Conservation (phyloP, 2,113 vertebrate species). For the Saccopteryx bilineata region DNA sequence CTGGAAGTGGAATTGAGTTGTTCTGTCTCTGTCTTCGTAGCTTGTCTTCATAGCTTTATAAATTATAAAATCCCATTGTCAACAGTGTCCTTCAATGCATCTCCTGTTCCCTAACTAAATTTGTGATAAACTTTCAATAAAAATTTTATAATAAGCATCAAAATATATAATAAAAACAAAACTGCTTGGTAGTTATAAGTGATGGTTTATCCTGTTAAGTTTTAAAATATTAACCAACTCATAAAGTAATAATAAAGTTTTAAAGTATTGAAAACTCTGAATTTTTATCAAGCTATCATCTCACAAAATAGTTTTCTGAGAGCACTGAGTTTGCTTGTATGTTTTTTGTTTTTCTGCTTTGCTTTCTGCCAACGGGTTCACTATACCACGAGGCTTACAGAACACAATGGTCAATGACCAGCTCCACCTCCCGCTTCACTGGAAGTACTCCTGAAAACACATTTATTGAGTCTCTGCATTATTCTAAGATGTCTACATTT, state of each 20-base stretch:
- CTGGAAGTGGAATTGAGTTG: not conserved
- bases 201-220: slow-evolving; percentile 23
- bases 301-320: slow-evolving; percentile 31
- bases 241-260: slow-evolving; percentile 67
- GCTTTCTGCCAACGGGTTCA: not conserved
- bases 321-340: not conserved
- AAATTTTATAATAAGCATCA: slow-evolving; percentile 53
- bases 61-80: slow-evolving; percentile 56
- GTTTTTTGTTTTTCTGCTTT: not conserved
- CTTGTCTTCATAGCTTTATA: slow-evolving; percentile 27
- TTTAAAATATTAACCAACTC: slow-evolving; percentile 70
- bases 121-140: slow-evolving; percentile 61
- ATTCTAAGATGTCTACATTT: not conserved
- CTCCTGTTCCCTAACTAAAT: slow-evolving; percentile 46
- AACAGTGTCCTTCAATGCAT: not conserved
- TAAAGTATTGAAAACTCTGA: slow-evolving; percentile 67
- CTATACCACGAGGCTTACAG: not conserved
- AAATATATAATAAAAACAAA: slow-evolving; percentile 70
- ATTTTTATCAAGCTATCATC: slow-evolving; percentile 34
- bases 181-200: slow-evolving; percentile 33
- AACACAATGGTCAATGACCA: not conserved
- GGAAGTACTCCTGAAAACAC: not conserved
- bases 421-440: not conserved
- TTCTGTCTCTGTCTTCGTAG: slow-evolving; percentile 26
- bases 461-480: not conserved